These are phyloP conservation scores for Neodiprion virginianus DNA, from an alignment of 1,140 invertebrate genomes.

Conservation along the genomic window DNA sequence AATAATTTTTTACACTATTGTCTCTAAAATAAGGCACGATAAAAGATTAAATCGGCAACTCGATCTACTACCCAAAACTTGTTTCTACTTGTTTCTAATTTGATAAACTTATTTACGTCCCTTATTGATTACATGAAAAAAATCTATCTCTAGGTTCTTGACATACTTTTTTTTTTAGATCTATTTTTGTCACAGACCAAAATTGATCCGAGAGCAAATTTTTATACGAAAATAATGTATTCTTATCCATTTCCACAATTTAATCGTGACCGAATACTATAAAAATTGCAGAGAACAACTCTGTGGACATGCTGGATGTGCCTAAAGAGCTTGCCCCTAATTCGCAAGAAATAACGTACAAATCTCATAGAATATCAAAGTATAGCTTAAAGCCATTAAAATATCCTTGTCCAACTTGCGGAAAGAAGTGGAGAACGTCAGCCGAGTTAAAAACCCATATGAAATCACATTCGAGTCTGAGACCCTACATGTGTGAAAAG, in stretches of 20 bases:
- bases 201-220: too few relatives aligned
- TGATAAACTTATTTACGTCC: too few relatives aligned
- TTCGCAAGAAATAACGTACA: conserved; percentile 10
- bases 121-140: too few relatives aligned
- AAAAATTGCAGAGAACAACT: conserved; percentile 9
- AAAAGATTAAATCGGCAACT: too few relatives aligned
- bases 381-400: conserved; percentile 36
- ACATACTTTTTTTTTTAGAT: conserved; percentile 12
- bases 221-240: background rate
- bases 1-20: too few relatives aligned
- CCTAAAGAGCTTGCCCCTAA: conserved; percentile 16
- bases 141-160: too few relatives aligned
- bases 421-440: conserved; percentile 52
- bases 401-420: conserved; percentile 51
- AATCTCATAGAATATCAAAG: conserved; percentile 31
- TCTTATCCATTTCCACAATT: conserved; percentile 2
- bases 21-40: too few relatives aligned
- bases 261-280: conserved; percentile 6
- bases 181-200: conserved; percentile 13
- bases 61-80: too few relatives aligned
- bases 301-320: background rate
- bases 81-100: too few relatives aligned
- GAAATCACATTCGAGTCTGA: conserved; percentile 54
- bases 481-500: conserved; percentile 65
- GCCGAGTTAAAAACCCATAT: conserved; percentile 56